Base-by-base conservation (phyloP, 2,888 invertebrate genomes). In the Nudaria mundana region DNA sequence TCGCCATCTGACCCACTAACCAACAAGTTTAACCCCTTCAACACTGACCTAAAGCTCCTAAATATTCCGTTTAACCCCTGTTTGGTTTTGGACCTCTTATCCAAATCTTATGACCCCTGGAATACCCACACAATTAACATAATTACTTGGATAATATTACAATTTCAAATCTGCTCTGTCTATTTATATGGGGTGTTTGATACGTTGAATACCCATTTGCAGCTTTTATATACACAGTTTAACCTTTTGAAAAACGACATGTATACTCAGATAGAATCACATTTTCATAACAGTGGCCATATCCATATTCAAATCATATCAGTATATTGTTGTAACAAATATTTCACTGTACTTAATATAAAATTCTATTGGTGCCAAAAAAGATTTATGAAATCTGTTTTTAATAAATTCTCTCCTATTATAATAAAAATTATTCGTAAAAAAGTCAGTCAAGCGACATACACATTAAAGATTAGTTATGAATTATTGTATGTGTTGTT, bases 361-460 rank as follows among this genome's bases (percentile, higher is more conserved):
- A 3, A 22, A 32, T 2, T 13, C 24, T 23, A 23, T 13, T 10
- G 23, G 24, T 15, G 8, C 24, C 26, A 20, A 38, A 5, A 30
- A 20, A 42, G 18, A 30, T 30, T 37, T 30, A 32, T 37, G 42
- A 42, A 42, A 42, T 43, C 42, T 38, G 37, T 37, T 38, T 30
- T 28, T 16, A 37, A 38, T 25, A 18, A 22, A 2, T 15, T 10
- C 8, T 26, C 23, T 30, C 15, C 10, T 8, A n/a, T 7, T 6
- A 13, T 0, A 12, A 13, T 4, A 16, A 28, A 24, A 5, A 3
- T 22, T 35, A 24, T 15, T 20, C 16, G 22, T 13, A 33, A 30
- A 30, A 8, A 16, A 13, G 20, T 24, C 15, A 11, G 12, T 25
- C 16, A 16, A 18, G 22, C 2, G 8, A 7, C 6, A 12, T 13